Evolutionary conservation across 2,797 vertebrate species (phyloP).

Genomic region (Lateolabrax maculatus): DNA sequence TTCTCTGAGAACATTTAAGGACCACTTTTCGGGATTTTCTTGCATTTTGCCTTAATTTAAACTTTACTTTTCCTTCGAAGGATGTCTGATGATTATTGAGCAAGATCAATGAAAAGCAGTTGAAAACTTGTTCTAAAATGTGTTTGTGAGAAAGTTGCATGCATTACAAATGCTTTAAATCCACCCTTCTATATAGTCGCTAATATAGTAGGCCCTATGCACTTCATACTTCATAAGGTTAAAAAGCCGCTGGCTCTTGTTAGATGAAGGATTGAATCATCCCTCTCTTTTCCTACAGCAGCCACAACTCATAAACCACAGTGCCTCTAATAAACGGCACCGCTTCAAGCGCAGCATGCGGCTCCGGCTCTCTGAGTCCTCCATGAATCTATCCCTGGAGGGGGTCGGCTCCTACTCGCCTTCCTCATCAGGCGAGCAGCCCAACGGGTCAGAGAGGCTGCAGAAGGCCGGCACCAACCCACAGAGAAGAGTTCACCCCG

Average conservation of each 20-base stretch:
- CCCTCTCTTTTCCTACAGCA: constrained; percentile 44
- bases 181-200: background rate
- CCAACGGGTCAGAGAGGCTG: constrained; percentile 65
- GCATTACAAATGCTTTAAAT: background rate
- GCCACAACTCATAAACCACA: constrained; percentile 74
- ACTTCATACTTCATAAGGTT: background rate
- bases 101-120: background rate
- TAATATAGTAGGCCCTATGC: background rate
- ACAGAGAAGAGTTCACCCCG: constrained; percentile 75
- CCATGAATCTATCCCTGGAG: constrained; percentile 88
- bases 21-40: background rate
- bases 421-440: constrained; percentile 64
- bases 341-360: constrained; percentile 92
- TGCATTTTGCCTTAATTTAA: background rate
- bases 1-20: background rate
- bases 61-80: background rate
- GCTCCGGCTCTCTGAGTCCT: constrained; percentile 91
- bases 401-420: constrained; percentile 84
- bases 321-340: constrained; percentile 88
- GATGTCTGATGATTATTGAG: background rate
- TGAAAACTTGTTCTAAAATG: background rate
- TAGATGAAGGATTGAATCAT: background rate
- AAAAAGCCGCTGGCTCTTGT: background rate
- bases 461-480: constrained; percentile 62
- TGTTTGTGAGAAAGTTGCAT: background rate